Evolutionary conservation across 2,113 vertebrate species (phyloP), one percentile per base, ranked within the genome.

Genomic region (Rhipidura dahli): DNA sequence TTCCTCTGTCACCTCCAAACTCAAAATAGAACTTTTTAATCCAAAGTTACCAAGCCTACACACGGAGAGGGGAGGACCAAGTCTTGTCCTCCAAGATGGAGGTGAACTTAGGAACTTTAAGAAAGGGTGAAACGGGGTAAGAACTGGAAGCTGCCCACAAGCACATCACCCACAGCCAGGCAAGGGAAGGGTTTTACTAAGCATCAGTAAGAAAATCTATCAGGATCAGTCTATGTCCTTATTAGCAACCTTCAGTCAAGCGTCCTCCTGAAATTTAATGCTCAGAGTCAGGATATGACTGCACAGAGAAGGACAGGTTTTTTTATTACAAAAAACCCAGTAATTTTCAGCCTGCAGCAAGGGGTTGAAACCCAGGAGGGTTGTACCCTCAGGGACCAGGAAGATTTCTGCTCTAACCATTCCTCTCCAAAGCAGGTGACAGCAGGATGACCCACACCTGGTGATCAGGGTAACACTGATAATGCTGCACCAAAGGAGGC

Each of bases 371-470:
- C 3, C 40, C 49, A 60, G 44, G 4, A 81, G 50, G 30, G 45
- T 1, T 14, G 0, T 4, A 26, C 21, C 59, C 18, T 64, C 3
- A 13, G 61, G 65, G 31, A 66, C 9, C 14, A 49, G 19, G 0
- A 31, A 19, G 3, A 42, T 86, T 79, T 54, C 61, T 71, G 39
- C 33, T 79, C 35, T 22, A 15, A 70, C 24, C 3, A 2, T 4
- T 37, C 16, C 23, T 53, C 60, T 16, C 30, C 78, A 70, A 31
- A 73, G 73, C 35, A 82, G 42, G 45, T 2, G 35, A 35, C 44
- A 44, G 45, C 61, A 51, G 61, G 37, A 42, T 7, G 57, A 77
- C 14, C 35, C 3, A 4, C 22, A 20, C 21, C 0, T 3, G 39
- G 33, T 27, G 9, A 3, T 59, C 20, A 17, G 31, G n/a, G 1